These are phyloP conservation scores for Anastrepha obliqua DNA, from an alignment of 1,140 invertebrate species.

Conservation along the genomic window DNA sequence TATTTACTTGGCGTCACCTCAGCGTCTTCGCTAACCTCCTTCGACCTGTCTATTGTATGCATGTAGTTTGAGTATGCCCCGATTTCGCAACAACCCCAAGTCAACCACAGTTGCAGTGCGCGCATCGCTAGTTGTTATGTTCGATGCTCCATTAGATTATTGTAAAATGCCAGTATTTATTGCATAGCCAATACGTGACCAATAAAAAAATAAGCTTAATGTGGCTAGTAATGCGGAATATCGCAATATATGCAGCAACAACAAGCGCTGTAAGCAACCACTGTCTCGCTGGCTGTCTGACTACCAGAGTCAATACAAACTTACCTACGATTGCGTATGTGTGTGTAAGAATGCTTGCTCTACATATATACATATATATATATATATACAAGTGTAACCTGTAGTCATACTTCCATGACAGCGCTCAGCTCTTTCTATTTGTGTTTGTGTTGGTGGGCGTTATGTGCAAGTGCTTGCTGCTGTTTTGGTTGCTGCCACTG, in stretches of 20 bases:
- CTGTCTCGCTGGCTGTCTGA: constrained; percentile 47
- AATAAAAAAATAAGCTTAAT: constrained; percentile 58
- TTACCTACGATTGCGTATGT: background rate
- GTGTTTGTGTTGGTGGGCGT: background rate
- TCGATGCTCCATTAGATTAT: constrained; percentile 67
- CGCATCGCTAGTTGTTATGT: constrained; percentile 2
- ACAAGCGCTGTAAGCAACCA: constrained; percentile 3
- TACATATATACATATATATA: background rate
- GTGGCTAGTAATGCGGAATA: background rate
- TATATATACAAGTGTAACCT: too few species aligned
- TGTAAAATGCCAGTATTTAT: constrained; percentile 71
- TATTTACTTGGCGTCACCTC: constrained; percentile 42
- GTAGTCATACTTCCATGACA: too few species aligned
- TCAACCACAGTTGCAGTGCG: constrained; percentile 16
- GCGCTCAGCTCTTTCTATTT: too few species aligned
- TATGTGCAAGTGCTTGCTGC: background rate
- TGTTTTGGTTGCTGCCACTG: constrained; percentile 18
- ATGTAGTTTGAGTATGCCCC: background rate
- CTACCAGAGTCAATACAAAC: background rate
- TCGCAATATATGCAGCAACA: background rate
- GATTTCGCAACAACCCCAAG: background rate
- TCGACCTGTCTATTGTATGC: background rate
- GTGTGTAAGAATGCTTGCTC: background rate
- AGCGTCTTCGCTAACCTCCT: background rate
- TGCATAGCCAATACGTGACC: constrained; percentile 65